A percentile compares a stretch with the other conserved stretches of the same genome.
phyloP scores from a whole-genome alignment of 2,888 invertebrate genomes.

The Flabesymbios commensalis region DNA sequence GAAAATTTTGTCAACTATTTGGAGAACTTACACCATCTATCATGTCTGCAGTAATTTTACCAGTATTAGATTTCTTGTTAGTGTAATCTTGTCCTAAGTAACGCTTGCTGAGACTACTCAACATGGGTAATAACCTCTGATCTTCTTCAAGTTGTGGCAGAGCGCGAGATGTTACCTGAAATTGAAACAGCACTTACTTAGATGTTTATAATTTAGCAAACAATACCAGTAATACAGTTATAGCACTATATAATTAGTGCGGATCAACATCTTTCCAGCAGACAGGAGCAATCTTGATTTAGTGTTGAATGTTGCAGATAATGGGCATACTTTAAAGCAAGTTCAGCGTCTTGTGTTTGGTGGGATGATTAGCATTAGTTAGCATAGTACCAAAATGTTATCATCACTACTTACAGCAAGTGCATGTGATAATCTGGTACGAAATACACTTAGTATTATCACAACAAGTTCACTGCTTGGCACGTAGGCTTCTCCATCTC shows the following conservation, averaged over 20 bases:
- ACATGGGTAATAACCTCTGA: constrained; percentile 73
- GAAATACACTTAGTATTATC: constrained; percentile 78
- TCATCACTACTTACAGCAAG: constrained; percentile 67
- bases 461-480: constrained; percentile 82
- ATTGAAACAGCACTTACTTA: too few species aligned
- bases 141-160: constrained; percentile 81
- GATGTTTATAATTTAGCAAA: too few species aligned
- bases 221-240: too few species aligned
- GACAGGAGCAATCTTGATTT: too few species aligned
- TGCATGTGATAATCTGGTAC: constrained; percentile 72
- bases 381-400: too few species aligned
- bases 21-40: constrained; percentile 71
- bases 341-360: too few species aligned
- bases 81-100: constrained; percentile 82
- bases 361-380: too few species aligned
- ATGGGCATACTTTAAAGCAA: too few species aligned
- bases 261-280: too few species aligned
- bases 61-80: constrained; percentile 52
- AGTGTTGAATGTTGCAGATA: too few species aligned
- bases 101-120: constrained; percentile 78
- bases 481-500: constrained; percentile 84
- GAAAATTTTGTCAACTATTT: too few species aligned
- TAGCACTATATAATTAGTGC: too few species aligned
- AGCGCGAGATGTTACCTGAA: constrained; percentile 69
- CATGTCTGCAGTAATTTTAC: constrained; percentile 72